phyloP scores from a whole-genome alignment of 2,797 vertebrate genomes.

The Oreortyx pictus region DNA sequence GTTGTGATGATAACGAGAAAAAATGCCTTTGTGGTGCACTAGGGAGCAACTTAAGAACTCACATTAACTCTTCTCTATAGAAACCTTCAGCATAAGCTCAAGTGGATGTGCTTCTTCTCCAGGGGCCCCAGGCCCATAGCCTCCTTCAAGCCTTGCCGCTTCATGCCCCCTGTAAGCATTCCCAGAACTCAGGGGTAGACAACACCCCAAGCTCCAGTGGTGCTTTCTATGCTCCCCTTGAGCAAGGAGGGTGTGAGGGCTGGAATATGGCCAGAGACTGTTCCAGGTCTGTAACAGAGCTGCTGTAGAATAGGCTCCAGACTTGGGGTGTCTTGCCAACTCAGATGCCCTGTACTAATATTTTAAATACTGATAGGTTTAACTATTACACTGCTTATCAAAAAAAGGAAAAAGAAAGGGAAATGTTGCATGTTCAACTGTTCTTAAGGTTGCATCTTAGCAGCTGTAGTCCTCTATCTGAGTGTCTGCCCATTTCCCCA shows the following conservation, averaged over 20 bases:
- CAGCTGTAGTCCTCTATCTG: neutral
- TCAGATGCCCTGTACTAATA: neutral
- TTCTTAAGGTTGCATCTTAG: neutral
- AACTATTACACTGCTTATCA: neutral
- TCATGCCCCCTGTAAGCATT: neutral
- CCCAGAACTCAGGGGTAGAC: neutral
- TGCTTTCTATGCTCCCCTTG: neutral
- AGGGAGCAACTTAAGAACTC: neutral
- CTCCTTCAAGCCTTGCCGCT: neutral
- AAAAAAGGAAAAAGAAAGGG: neutral
- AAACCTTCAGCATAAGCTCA: neutral
- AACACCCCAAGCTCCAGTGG: neutral
- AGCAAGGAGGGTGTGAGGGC: neutral
- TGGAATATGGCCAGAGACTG: neutral
- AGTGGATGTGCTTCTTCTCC: neutral
- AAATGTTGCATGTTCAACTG: neutral
- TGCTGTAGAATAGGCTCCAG: neutral
- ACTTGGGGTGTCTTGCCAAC: neutral
- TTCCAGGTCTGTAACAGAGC: neutral
- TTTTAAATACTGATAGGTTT: neutral
- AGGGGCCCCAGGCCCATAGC: fast-evolving
- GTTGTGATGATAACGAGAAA: neutral
- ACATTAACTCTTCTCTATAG: neutral
- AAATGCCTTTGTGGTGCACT: neutral
- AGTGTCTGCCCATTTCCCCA: neutral